Conservation (phyloP, 2,888 invertebrate genomes). For the Hydropsyche betteni region DNA sequence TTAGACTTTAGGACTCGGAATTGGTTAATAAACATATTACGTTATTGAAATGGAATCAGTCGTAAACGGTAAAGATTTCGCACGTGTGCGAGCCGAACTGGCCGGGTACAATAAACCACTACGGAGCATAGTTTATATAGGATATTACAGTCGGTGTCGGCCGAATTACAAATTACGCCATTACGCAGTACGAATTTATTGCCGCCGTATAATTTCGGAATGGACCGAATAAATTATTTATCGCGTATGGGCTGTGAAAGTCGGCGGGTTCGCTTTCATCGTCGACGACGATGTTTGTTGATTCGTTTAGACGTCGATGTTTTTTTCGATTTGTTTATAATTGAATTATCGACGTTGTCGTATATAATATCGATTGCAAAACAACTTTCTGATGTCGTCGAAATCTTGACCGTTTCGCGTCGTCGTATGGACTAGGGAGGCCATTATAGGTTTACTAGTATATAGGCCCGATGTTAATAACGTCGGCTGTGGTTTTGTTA, state of each 20-base stretch:
- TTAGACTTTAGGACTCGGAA: too few species aligned
- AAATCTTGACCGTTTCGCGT: too few species aligned
- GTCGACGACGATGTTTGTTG: too few species aligned
- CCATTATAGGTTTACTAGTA: too few species aligned
- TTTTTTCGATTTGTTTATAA: not conserved
- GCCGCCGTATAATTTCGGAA: conserved; percentile 12
- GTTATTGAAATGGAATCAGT: conserved; percentile 2
- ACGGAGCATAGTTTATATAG: not conserved
- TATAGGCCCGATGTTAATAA: too few species aligned
- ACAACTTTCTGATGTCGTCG: too few species aligned
- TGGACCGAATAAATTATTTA: conserved; percentile 16
- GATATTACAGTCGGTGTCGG: not conserved
- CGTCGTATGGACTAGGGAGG: too few species aligned
- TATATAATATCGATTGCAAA: too few species aligned
- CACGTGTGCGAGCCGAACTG: not conserved
- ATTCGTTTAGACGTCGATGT: too few species aligned
- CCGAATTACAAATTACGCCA: conserved; percentile 22
- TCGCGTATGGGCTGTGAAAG: not conserved
- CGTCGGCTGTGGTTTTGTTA: too few species aligned
- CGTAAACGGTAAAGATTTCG: conserved; percentile 12
- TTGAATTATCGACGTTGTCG: not conserved
- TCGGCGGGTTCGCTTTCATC: too few species aligned
- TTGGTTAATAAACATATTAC: not conserved
- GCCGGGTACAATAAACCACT: conserved; percentile 6
- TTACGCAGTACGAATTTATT: conserved; percentile 13